Percentiles rank a stretch among this genome's conserved stretches.
These are phyloP conservation scores for Neomorphus geoffroyi DNA, from an alignment of 2,797 vertebrate genomes.

Conservation along the genomic window DNA sequence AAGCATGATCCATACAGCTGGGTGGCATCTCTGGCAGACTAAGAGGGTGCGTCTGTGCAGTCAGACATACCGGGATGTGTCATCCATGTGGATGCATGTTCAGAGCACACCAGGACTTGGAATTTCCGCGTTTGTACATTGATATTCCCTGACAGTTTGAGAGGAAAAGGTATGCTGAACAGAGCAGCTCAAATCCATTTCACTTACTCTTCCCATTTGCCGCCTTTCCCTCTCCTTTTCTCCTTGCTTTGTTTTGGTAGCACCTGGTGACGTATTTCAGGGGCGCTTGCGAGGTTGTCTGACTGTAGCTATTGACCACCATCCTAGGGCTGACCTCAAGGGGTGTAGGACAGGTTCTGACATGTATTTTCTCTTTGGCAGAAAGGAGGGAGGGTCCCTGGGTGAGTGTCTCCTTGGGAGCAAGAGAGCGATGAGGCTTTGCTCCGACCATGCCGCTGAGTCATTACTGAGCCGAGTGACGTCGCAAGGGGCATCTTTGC, in stretches of 20 bases:
- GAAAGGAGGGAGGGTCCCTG: neutral
- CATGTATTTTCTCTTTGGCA: neutral
- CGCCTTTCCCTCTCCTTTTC: neutral
- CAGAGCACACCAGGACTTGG: neutral
- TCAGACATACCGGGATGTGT: neutral
- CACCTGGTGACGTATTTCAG: neutral
- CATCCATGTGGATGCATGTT: neutral
- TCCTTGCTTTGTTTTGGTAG: neutral
- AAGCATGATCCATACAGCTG: constrained; percentile 34
- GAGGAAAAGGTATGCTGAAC: neutral
- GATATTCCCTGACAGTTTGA: constrained; percentile 53
- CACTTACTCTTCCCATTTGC: neutral
- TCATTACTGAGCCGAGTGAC: neutral
- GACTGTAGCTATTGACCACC: neutral
- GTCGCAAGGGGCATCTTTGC: neutral
- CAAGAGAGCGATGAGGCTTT: neutral
- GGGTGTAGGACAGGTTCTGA: neutral
- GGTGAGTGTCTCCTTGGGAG: neutral
- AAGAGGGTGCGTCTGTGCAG: neutral
- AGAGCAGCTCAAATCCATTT: constrained; percentile 15
- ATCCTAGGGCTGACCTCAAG: neutral
- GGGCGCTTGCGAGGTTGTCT: neutral
- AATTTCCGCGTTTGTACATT: constrained; percentile 18
- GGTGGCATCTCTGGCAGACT: constrained; percentile 39
- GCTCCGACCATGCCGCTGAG: fast-evolving